A percentile compares a stretch with the other conserved stretches of the same genome.
These are phyloP conservation scores for Neolamprologus devosi DNA, from an alignment of 2,113 vertebrate genomes.

Conservation along the genomic window DNA sequence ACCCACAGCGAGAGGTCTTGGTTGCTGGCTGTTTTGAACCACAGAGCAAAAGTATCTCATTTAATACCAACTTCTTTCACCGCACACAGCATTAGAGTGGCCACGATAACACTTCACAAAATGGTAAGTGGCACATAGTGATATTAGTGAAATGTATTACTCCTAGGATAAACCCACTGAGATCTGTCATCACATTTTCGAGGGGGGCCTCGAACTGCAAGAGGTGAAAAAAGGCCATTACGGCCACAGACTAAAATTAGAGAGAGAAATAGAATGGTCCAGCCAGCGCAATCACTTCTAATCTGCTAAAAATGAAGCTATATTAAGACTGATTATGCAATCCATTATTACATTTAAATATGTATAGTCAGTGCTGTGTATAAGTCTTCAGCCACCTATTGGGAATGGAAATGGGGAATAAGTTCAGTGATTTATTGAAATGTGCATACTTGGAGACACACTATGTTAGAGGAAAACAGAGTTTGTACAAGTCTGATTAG, in stretches of 20 bases:
- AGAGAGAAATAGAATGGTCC: neutral
- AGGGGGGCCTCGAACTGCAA: neutral
- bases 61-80: slow-evolving; percentile 6
- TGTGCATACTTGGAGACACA: neutral
- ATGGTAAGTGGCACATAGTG: slow-evolving; percentile 17
- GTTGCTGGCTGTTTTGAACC: neutral
- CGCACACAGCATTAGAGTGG: neutral
- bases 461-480: neutral
- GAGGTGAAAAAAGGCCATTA: slow-evolving; percentile 31
- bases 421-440: neutral
- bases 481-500: neutral
- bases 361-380: neutral
- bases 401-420: neutral
- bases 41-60: neutral
- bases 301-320: neutral
- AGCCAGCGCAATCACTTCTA: neutral
- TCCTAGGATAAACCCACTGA: slow-evolving; percentile 11
- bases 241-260: slow-evolving; percentile 16
- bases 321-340: slow-evolving; percentile 8
- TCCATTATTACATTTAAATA: slow-evolving; percentile 17
- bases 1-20: slow-evolving; percentile 15
- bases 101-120: neutral
- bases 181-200: slow-evolving; percentile 35
- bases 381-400: neutral
- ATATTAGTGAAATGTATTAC: slow-evolving; percentile 33